Base-by-base conservation (phyloP, 2,797 vertebrate genomes). In the Otus scops region DNA sequence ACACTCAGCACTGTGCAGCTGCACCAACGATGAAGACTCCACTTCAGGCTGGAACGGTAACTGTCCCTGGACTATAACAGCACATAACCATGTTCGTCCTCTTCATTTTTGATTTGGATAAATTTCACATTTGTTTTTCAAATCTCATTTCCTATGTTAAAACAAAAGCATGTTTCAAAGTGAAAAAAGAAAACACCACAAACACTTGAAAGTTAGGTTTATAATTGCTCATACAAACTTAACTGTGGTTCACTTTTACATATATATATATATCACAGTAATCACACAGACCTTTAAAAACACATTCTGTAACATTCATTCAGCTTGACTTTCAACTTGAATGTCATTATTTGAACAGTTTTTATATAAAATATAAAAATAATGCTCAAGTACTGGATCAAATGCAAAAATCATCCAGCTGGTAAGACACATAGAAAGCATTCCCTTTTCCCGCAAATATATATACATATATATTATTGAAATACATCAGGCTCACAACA, bases 11-110 rank as follows among this genome's bases (percentile, higher is more conserved):
- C 59, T 56, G 26, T 4, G 45, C 21, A 67, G 30, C 38, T 63
- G 65, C 16, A 36, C 12, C 1, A 1, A 19, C 0, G 5, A 34
- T 69, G 39, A 45, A 64, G 48, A 28, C 5, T 12, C 19, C 2
- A 1, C 26, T 26, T 59, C 61, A 64, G 23, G 34, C 19, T 36
- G 43, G 50, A 16, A 24, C 19, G 74, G 30, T 74, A 79, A 39
- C 11, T n/a, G 20, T 17, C 54, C 43, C 48, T 74, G 22, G 39
- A 43, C 27, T 64, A 2, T 30, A 88, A 43, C 13, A 59, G 51
- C 18, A 75, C 7, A 10, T 36, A 65, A 36, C 5, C 56, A 22
- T 5, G 4, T 56, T 76, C 67, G 10, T 22, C 22, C 11, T 57
- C 60, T 82, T 34, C 23, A n/a, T 51, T 56, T 75, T 70, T 60